Evolutionary conservation across 2,888 invertebrate species (phyloP), one percentile per base, ranked within the genome.

Genomic region (Caenorhabditis doughertyi): DNA sequence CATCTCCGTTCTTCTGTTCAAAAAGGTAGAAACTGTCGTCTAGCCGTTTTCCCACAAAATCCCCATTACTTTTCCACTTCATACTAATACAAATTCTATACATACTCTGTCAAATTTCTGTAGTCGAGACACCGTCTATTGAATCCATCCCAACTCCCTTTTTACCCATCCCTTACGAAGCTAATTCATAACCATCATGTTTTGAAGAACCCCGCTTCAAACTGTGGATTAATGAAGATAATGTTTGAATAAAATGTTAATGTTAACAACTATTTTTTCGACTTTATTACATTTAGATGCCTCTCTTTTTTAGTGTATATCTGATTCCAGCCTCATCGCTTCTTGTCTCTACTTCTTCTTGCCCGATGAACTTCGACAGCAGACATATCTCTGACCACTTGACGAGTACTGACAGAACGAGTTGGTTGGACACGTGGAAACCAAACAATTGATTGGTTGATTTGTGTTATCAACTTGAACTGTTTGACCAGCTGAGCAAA

Each of bases 381-480:
- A 85, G 9, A 83, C 81, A 56, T 85, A 85, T 76, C 68, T 55
- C 42, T 83, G 79, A 16, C 71, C 79, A 27, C n/a, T 58, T 2
- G 55, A 3, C 16, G 81, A 81, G 56, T 83, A 80, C 42, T 83
- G 84, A 58, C 83, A 86, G 49, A 81, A 70, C 29, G 81, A 76
- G 16, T 65, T 77, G 18, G 76, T 60, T 11, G 86, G 84, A 76
- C 84, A 83, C n/a, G 79, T 51, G n/a, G 83, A 55, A 13, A 76
- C 56, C 32, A 85, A 64, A 32, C 86, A 86, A 60, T 84, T 86
- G 72, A 83, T 73, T 2, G 79, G 81, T 18, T 71, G 68, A 39
- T 76, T 76, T 2, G 77, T 62, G 23, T 53, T 53, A 51, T 79
- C 74, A 7, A 67, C 8, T 29, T 76, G 79, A 25, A 71, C 71